Percentiles rank a stretch among this genome's conserved stretches.
These are phyloP conservation scores for Rynchops niger DNA, from an alignment of 2,113 vertebrate species.

Conservation along the genomic window DNA sequence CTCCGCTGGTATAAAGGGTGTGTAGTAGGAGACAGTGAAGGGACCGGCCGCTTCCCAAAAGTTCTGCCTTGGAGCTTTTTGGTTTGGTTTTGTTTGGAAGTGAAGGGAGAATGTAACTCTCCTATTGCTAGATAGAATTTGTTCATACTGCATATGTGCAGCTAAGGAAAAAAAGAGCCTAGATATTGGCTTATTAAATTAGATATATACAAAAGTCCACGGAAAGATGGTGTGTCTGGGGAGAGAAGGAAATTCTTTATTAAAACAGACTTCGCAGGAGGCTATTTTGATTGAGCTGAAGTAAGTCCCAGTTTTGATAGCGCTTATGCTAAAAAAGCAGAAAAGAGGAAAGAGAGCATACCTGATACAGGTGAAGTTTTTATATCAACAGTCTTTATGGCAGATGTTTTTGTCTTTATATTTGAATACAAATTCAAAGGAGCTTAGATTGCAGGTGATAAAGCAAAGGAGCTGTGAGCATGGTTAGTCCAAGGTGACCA, in stretches of 20 bases:
- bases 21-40: not conserved
- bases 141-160: not conserved
- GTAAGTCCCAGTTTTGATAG: not conserved
- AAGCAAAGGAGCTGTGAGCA: not conserved
- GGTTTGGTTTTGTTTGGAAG: not conserved
- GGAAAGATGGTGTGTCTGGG: not conserved
- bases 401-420: not conserved
- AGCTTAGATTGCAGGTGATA: not conserved
- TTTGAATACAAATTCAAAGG: not conserved
- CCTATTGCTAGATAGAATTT: not conserved
- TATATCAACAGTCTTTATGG: not conserved
- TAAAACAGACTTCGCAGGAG: not conserved
- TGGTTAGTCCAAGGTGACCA: not conserved
- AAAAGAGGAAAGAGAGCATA: not conserved
- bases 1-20: not conserved
- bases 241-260: not conserved
- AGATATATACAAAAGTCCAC: not conserved
- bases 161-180: not conserved
- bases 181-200: not conserved
- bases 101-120: not conserved
- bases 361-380: not conserved
- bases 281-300: not conserved
- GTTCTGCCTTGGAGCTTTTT: not conserved
- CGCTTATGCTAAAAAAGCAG: not conserved
- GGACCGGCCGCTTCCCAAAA: not conserved